Base-by-base conservation (phyloP, 2,113 vertebrate genomes). In the Tetrax tetrax region DNA sequence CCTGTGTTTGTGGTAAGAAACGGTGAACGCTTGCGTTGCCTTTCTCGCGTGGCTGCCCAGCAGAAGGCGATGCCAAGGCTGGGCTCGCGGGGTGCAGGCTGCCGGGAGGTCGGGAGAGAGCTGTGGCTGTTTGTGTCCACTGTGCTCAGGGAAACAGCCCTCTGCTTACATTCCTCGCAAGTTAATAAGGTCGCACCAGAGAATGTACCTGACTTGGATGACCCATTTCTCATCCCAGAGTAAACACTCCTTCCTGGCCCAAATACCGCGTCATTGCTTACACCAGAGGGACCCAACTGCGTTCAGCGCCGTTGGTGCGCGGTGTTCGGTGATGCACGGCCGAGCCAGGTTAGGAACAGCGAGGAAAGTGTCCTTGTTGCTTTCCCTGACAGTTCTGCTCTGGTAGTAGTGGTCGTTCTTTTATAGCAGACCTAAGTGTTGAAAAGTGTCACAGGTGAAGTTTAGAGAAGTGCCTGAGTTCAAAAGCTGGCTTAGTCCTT, bases 31-130 rank as follows among this genome's bases (percentile, higher is more conserved):
- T 33, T 10, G 60, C 1, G 0, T 38, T 29, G 37, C 10, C 45
- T 16, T 75, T 75, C 35, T 38, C 1, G 0, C 2, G 4, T 20
- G 38, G 61, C 47, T 28, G 53, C 45, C 61, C 29, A 41, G 63
- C 56, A 35, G 29, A 35, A 48, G n/a, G 63, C 35, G 28, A 3
- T 15, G 37, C 38, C 25, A 0, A 12, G 66, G 21, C 33, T 1
- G 1, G 23, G 57, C 14, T 74, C 25, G 21, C 4, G 0, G 2
- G 25, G 8, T 0, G 14, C 23, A 31, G 50, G 70, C 48, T 4
- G 9, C 18, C 0, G 5, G 33, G 53, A 85, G 28, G 5, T 37
- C 1, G 2, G 87, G n/a, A 77, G 4, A 0, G 1, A 21, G 54
- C 48, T 0, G 9, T 0, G 0, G 48, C 59, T 75, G 81, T 93